Percentiles rank a stretch among this genome's conserved stretches.
Evolutionary conservation across 1,140 invertebrate genomes (phyloP).

Genomic region (Brachionus asplanchnoidis): DNA sequence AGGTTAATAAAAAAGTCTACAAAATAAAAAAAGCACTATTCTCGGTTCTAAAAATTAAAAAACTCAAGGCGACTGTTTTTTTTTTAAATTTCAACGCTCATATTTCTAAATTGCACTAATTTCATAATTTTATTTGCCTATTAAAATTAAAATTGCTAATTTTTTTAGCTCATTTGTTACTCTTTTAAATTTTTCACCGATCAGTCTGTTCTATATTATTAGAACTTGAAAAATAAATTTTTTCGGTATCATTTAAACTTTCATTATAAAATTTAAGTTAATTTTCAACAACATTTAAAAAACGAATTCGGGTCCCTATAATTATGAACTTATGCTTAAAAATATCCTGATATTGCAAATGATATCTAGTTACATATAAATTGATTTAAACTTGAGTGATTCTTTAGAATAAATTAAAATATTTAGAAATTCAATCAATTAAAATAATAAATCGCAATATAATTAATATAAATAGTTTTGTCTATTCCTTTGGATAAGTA

Average conservation of each 20-base stretch:
- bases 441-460: neutral
- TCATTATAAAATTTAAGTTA: neutral
- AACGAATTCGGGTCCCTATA: neutral
- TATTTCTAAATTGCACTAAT: neutral
- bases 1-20: neutral
- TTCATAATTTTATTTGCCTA: constrained; percentile 22
- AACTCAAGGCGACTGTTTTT: neutral
- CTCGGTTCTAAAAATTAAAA: neutral
- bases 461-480: no score
- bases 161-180: neutral
- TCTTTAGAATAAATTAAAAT: neutral
- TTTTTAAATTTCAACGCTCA: neutral
- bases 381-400: neutral
- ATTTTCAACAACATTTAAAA: neutral
- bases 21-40: neutral
- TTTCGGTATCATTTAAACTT: neutral
- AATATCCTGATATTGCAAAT: no score
- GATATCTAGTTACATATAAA: neutral
- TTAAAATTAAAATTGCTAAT: neutral
- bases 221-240: neutral
- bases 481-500: no score
- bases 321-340: neutral
- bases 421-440: neutral
- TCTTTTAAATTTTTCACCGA: neutral
- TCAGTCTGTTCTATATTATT: neutral